A percentile compares a stretch with the other conserved stretches of the same genome.
Conservation (phyloP, 2,888 invertebrate species). For the Pseudococcus jackbeardsleyi region DNA sequence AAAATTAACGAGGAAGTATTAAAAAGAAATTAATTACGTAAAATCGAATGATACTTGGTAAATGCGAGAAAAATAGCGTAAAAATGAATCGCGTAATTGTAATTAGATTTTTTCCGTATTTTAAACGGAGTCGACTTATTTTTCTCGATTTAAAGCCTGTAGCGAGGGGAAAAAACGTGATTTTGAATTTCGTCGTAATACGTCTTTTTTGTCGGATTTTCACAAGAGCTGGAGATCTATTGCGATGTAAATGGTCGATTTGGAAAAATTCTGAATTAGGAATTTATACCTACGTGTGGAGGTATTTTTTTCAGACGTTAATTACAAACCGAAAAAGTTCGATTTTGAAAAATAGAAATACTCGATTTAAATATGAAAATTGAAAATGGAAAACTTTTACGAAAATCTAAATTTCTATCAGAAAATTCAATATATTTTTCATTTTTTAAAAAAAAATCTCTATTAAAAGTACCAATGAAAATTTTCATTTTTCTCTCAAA, state of each 20-base stretch:
- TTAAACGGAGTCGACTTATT: background rate
- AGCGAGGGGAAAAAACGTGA: background rate
- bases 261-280: no score
- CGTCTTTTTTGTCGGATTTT: background rate
- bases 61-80: slow-evolving; percentile 15
- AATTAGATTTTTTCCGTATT: slow-evolving; percentile 26
- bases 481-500: no score
- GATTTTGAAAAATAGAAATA: no score
- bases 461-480: no score
- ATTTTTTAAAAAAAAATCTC: no score
- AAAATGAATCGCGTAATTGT: slow-evolving; percentile 8
- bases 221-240: background rate
- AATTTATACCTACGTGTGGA: no score
- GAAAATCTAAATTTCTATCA: no score
- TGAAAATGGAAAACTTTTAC: no score
- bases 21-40: slow-evolving; percentile 50
- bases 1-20: slow-evolving; percentile 45
- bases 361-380: no score
- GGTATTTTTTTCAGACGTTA: no score
- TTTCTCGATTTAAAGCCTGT: background rate
- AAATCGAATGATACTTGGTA: slow-evolving; percentile 42
- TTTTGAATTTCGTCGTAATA: background rate
- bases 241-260: background rate
- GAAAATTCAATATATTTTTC: no score
- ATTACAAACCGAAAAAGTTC: no score